A percentile compares a stretch with the other conserved stretches of the same genome.
These are phyloP conservation scores for Paracentrotus lividus DNA, from an alignment of 53 echinoderm and acorn worm species.

Conservation along the genomic window DNA sequence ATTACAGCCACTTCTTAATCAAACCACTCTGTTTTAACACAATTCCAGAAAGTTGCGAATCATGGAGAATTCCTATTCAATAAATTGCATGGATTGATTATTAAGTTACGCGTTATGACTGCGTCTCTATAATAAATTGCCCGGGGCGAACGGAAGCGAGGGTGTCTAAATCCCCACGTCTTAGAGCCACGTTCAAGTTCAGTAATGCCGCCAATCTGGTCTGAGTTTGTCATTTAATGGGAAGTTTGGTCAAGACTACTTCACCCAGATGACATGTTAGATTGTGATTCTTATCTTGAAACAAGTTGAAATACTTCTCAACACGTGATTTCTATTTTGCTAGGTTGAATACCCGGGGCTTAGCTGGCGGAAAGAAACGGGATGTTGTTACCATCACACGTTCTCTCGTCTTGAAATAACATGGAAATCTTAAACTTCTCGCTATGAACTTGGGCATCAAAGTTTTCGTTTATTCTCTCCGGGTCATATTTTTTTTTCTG, in stretches of 20 bases:
- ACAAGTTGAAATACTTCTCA: conserved; percentile 27
- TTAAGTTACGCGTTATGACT: not conserved
- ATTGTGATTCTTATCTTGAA: not conserved
- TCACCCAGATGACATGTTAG: conserved; percentile 21
- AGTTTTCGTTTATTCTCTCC: not conserved
- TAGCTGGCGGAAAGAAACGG: not conserved
- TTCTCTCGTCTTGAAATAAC: conserved; percentile 46
- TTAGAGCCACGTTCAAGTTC: conserved; percentile 60
- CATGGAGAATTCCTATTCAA: not conserved
- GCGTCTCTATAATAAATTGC: not conserved
- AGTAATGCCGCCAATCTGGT: conserved; percentile 63
- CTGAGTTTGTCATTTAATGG: conserved; percentile 48
- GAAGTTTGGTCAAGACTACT: conserved; percentile 6
- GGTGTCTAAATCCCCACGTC: conserved; percentile 27
- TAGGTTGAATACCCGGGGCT: not conserved
- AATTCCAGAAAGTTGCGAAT: not conserved
- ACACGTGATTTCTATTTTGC: conserved; percentile 43
- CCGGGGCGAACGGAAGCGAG: conserved; percentile 15
- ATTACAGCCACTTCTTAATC: no score
- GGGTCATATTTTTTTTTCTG: not conserved
- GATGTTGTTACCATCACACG: conserved; percentile 15
- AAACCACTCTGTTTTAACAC: no score
- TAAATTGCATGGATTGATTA: not conserved
- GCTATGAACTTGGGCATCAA: conserved; percentile 25
- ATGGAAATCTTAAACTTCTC: not conserved